A percentile compares a stretch with the other conserved stretches of the same genome.
Conservation (phyloP, 2,113 vertebrate species). For the Monopterus albus region DNA sequence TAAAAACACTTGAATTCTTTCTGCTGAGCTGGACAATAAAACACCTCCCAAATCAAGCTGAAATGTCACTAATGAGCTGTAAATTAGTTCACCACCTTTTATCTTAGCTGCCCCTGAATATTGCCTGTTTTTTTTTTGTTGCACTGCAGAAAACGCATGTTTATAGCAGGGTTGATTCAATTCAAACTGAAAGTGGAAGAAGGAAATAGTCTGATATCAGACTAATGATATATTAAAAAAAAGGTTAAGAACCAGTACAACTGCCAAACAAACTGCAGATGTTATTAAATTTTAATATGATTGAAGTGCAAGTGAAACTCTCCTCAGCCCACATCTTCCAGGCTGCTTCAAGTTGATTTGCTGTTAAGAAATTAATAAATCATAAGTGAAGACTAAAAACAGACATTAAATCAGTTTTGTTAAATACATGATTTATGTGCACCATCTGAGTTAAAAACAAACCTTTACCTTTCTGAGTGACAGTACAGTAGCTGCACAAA, state of each 20-base stretch:
- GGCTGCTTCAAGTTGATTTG: constrained; percentile 1
- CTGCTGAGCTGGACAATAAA: constrained; percentile 42
- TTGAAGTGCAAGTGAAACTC: too few species aligned
- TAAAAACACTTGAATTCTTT: constrained; percentile 39
- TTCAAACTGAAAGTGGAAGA: not conserved
- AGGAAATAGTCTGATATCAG: not conserved
- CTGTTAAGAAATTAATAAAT: constrained; percentile 26
- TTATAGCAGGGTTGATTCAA: not conserved
- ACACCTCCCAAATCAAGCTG: constrained; percentile 17
- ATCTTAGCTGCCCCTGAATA: not conserved
- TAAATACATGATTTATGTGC: constrained; percentile 79
- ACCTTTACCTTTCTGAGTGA: constrained; percentile 64
- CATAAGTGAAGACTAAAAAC: constrained; percentile 40
- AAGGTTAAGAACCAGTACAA: constrained; percentile 3
- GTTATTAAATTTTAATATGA: constrained; percentile 32
- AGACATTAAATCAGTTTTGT: constrained; percentile 44
- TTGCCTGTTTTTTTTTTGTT: constrained; percentile 1
- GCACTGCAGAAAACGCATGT: constrained; percentile 10
- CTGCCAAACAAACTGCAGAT: not conserved
- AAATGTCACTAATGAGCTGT: constrained; percentile 33
- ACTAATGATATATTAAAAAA: not conserved
- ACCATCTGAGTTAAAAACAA: constrained; percentile 70
- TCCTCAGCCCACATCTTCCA: too few species aligned
- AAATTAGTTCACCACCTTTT: constrained; percentile 19
- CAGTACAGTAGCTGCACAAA: constrained; percentile 77